phyloP scores from a whole-genome alignment of 2,888 invertebrate species.

The Cephonodes hylas region DNA sequence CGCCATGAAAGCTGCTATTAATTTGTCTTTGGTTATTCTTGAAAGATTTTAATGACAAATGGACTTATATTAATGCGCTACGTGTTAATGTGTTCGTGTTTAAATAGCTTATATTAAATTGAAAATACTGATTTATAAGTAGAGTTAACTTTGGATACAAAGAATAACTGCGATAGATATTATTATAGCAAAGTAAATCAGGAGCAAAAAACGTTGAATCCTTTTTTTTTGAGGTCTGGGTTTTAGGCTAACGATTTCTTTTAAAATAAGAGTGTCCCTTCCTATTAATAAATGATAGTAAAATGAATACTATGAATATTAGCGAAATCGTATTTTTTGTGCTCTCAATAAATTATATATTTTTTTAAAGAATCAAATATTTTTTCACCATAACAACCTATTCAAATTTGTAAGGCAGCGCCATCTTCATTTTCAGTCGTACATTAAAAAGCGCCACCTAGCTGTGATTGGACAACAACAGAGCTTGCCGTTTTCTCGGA shows the following conservation, averaged over 20 bases:
- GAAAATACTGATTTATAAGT: not conserved
- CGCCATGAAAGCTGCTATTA: not conserved
- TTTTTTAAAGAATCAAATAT: too few relatives aligned
- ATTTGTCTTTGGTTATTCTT: constrained; percentile 8
- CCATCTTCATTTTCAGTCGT: constrained; percentile 18
- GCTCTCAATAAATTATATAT: too few relatives aligned
- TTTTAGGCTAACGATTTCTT: too few relatives aligned
- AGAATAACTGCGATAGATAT: too few relatives aligned
- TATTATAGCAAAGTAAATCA: too few relatives aligned
- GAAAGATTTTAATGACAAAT: not conserved
- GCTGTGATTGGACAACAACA: constrained; percentile 19
- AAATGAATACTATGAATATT: too few relatives aligned
- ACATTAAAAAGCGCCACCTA: constrained; percentile 22
- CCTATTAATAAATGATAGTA: too few relatives aligned
- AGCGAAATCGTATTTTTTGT: too few relatives aligned
- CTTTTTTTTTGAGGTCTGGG: too few relatives aligned
- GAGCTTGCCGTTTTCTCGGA: not conserved
- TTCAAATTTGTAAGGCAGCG: not conserved
- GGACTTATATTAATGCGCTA: not conserved
- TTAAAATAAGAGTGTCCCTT: too few relatives aligned
- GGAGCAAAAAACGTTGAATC: too few relatives aligned
- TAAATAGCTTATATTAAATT: not conserved
- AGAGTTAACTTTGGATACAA: not conserved
- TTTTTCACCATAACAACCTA: not conserved
- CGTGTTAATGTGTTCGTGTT: not conserved